phyloP scores from a whole-genome alignment of 2,888 invertebrate species.

The Harpalus rufipes region DNA sequence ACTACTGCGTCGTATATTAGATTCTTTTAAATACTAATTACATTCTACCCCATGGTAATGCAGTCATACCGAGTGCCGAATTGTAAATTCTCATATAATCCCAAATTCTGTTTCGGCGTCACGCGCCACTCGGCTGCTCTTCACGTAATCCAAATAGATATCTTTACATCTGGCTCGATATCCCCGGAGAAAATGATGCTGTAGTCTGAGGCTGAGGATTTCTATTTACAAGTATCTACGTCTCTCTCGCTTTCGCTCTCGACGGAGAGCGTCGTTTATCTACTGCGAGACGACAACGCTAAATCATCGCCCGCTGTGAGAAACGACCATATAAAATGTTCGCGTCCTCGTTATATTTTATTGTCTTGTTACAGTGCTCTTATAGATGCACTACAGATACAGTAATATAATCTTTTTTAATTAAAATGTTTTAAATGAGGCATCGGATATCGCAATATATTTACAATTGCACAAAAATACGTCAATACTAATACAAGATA shows the following conservation, averaged over 20 bases:
- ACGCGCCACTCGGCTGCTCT: conserved; percentile 44
- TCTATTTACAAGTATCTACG: conserved; percentile 57
- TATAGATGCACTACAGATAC: neutral
- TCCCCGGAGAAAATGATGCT: conserved; percentile 54
- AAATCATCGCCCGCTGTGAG: conserved; percentile 38
- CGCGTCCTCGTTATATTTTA: conserved; percentile 1
- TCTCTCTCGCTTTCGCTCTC: conserved; percentile 38
- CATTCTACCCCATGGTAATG: neutral
- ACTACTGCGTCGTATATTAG: no score
- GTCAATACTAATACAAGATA: no score
- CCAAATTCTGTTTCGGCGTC: conserved; percentile 27
- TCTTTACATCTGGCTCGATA: conserved; percentile 60
- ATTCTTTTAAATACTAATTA: neutral
- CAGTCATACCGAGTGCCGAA: neutral
- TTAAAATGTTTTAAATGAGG: neutral
- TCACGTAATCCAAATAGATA: conserved; percentile 66
- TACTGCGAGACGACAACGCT: conserved; percentile 22
- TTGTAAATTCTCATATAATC: neutral
- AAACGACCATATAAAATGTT: neutral
- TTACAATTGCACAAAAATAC: no score
- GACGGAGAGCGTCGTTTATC: neutral
- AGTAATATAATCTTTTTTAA: neutral
- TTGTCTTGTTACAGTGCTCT: neutral
- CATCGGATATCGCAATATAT: neutral
- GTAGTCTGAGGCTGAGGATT: conserved; percentile 42